Conservation (phyloP, 92 coral and sea anemone species). For the Paragorgia papillata region DNA sequence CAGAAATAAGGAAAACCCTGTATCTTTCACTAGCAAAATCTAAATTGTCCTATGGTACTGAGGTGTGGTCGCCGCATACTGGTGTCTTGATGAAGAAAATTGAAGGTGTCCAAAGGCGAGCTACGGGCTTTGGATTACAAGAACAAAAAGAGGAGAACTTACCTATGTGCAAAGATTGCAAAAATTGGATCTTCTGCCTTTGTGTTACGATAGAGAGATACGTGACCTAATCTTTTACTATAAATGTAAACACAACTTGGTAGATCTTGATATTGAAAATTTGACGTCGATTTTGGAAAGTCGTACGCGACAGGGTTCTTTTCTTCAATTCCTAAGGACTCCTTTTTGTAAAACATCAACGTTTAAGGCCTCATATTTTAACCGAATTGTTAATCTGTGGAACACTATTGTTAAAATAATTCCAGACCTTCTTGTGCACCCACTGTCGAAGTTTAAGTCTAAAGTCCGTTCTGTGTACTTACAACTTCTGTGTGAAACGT, state of each 20-base stretch:
- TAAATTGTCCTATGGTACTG: slow-evolving; percentile 36
- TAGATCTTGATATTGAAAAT: no score
- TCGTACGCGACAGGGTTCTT: not conserved
- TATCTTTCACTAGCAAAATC: slow-evolving; percentile 39
- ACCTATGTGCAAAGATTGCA: not conserved
- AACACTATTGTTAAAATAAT: no score
- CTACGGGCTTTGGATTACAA: slow-evolving; percentile 42
- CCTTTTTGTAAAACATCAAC: slow-evolving; percentile 12
- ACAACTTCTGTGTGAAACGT: no score
- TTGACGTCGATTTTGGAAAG: not conserved
- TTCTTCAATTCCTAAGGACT: not conserved
- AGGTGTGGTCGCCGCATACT: slow-evolving; percentile 47
- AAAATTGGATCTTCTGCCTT: slow-evolving; percentile 10
- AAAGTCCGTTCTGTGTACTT: no score
- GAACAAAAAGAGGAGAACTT: slow-evolving; percentile 13
- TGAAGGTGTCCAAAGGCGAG: slow-evolving; percentile 42
- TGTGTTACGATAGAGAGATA: not conserved
- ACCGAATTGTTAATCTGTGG: not conserved
- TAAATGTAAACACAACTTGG: slow-evolving; percentile 4
- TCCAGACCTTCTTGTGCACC: no score
- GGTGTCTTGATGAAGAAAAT: not conserved
- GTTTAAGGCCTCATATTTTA: slow-evolving; percentile 5
- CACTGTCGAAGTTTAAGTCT: no score
- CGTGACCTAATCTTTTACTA: slow-evolving; percentile 2
- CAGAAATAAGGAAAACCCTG: slow-evolving; percentile 32